A percentile compares a stretch with the other conserved stretches of the same genome.
Evolutionary conservation across 2,888 invertebrate species (phyloP).

Genomic region (Volucella bombylans): DNA sequence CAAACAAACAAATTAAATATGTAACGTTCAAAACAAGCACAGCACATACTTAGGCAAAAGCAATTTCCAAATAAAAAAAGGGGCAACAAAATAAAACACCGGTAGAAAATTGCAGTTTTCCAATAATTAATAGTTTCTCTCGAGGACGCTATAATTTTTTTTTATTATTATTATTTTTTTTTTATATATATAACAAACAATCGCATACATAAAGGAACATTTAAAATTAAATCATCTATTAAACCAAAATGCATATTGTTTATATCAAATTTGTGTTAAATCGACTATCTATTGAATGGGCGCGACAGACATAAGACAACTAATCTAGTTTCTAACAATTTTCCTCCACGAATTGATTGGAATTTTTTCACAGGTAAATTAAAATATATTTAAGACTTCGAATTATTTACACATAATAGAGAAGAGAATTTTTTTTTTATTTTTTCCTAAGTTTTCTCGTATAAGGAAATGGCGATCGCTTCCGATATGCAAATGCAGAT

Average conservation of each 20-base stretch:
- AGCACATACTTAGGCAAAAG: background rate
- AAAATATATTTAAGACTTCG: too few species aligned
- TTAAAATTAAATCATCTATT: background rate
- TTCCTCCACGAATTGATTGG: constrained; percentile 1
- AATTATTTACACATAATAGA: background rate
- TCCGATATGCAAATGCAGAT: constrained; percentile 62
- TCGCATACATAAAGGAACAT: background rate
- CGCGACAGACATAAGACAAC: constrained; percentile 34
- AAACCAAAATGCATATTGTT: background rate
- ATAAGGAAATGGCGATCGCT: constrained; percentile 70
- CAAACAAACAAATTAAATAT: background rate
- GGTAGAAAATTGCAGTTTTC: background rate
- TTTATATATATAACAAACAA: constrained; percentile 1
- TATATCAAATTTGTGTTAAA: background rate
- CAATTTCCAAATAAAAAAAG: background rate
- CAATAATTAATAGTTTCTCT: background rate
- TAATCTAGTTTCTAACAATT: background rate
- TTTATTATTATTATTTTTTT: background rate
- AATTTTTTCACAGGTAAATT: too few species aligned
- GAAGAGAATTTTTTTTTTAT: constrained; percentile 21
- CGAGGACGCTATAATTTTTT: background rate
- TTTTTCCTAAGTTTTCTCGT: constrained; percentile 45
- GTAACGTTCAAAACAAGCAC: background rate
- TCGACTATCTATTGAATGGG: constrained; percentile 5
- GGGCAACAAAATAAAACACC: background rate